phyloP scores from a whole-genome alignment of 1,140 invertebrate species.

The Eciton burchellii region DNA sequence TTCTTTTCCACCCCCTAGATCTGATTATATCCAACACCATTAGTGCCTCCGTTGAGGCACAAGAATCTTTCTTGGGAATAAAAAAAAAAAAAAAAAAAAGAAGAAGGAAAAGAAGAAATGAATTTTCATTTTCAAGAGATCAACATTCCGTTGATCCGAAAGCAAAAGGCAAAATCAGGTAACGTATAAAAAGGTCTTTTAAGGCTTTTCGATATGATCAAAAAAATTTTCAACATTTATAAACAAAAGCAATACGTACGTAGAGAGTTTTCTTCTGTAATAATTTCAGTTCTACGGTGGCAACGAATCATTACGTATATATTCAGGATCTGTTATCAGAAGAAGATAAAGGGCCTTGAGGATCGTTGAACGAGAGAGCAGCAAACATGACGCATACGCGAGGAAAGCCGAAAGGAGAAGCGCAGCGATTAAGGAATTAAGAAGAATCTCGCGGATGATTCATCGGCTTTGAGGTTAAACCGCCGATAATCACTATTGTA shows the following conservation, averaged over 20 bases:
- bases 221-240: too few relatives aligned
- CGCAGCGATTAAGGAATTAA: conserved; percentile 63
- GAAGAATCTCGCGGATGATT: conserved; percentile 78
- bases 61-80: too few relatives aligned
- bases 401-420: conserved; percentile 38
- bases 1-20: conserved; percentile 34
- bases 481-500: conserved; percentile 47
- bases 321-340: background rate
- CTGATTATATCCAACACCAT: conserved; percentile 26
- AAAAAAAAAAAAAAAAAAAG: too few relatives aligned
- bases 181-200: too few relatives aligned
- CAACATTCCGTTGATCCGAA: too few relatives aligned
- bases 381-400: conserved; percentile 18
- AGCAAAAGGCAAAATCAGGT: too few relatives aligned
- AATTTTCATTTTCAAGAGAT: too few relatives aligned
- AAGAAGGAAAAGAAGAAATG: too few relatives aligned
- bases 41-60: background rate
- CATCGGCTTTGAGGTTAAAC: conserved; percentile 76
- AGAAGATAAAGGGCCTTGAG: background rate
- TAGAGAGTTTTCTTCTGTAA: too few relatives aligned
- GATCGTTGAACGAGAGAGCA: conserved; percentile 30
- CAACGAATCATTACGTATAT: background rate
- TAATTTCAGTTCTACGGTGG: background rate
- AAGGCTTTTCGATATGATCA: too few relatives aligned
- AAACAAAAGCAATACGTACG: too few relatives aligned